phyloP scores from a whole-genome alignment of 2,113 vertebrate species.

The Sporophila hypoxantha region DNA sequence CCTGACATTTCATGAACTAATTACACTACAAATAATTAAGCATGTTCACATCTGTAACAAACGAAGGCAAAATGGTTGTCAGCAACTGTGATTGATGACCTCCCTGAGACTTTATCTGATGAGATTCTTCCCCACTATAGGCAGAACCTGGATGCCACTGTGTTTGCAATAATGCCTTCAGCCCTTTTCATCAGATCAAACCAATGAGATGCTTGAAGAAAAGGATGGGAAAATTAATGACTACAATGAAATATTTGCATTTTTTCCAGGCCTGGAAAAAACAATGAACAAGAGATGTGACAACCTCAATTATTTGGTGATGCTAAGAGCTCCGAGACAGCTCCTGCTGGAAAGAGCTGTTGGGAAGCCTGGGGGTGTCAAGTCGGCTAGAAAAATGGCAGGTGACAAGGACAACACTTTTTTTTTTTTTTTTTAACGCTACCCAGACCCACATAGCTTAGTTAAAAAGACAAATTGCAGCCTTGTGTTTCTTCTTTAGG shows the following conservation, averaged over 20 bases:
- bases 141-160: slow-evolving; percentile 72
- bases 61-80: slow-evolving; percentile 81
- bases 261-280: slow-evolving; percentile 84
- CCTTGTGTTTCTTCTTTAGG: slow-evolving; percentile 73
- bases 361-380: slow-evolving; percentile 85
- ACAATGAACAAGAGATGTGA: slow-evolving; percentile 93
- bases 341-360: slow-evolving; percentile 88
- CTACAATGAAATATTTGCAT: slow-evolving; percentile 96
- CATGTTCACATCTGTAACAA: slow-evolving; percentile 88
- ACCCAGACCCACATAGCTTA: slow-evolving; percentile 79
- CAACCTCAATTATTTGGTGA: slow-evolving; percentile 98
- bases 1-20: slow-evolving; percentile 87
- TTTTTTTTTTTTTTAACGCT: slow-evolving; percentile 61
- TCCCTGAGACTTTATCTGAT: slow-evolving; percentile 83
- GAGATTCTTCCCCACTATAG: slow-evolving; percentile 74
- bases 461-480: slow-evolving; percentile 93
- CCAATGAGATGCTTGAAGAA: slow-evolving; percentile 81
- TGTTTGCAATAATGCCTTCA: slow-evolving; percentile 81
- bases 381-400: slow-evolving; percentile 89
- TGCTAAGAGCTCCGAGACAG: slow-evolving; percentile 88
- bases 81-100: slow-evolving; percentile 85
- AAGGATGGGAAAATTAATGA: slow-evolving; percentile 98
- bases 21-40: slow-evolving; percentile 92
- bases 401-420: slow-evolving; percentile 89
- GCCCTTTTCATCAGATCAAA: slow-evolving; percentile 87